Evolutionary conservation across 2,113 vertebrate genomes (phyloP), one percentile per base, ranked within the genome.

Genomic region (Melanocharis versteri): DNA sequence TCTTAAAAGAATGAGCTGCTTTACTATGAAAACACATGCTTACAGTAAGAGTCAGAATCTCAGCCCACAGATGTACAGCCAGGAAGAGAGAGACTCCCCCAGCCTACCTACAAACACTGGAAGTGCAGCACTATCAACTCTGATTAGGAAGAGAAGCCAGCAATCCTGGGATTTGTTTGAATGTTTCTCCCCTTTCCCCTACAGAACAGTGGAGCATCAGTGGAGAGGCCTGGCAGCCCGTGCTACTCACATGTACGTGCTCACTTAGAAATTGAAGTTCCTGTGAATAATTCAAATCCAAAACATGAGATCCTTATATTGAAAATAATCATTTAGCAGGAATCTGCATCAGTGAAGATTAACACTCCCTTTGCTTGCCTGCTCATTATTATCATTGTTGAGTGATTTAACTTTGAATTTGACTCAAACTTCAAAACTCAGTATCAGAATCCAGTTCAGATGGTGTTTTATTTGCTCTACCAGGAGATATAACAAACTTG

Each of bases 351-450:
- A 56, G 21, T 16, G 15, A 83, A 66, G 51, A 79, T n/a, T 7
- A 75, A 37, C 3, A 10, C 3, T 54, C 7, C 26, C 22, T 15
- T 71, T 0, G 0, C 21, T 20, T 65, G 39, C 17, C 37, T 54
- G 30, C 42, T 90, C 54, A 20, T 31, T 57, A 12, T 82, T 22
- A 70, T 39, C 40, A 31, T 1, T 2, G 0, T 1, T 81, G 33
- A 73, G n/a, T 16, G 30, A 64, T 0, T 33, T 21, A 53, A 33
- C 61, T 61, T 56, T 9, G 18, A 18, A 35, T 70, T 88, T 88
- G 60, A 69, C 13, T 60, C 51, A 11, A 78, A 65, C 15, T 75
- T 56, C n/a, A 35, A 37, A 56, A 61, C 15, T 35, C 72, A 15
- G 9, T 39, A 50, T 57, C 51, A 80, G 28, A 73, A 60, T 24